These are phyloP conservation scores for Carlito syrichta DNA, from an alignment of 2,113 vertebrate genomes.

Conservation along the genomic window DNA sequence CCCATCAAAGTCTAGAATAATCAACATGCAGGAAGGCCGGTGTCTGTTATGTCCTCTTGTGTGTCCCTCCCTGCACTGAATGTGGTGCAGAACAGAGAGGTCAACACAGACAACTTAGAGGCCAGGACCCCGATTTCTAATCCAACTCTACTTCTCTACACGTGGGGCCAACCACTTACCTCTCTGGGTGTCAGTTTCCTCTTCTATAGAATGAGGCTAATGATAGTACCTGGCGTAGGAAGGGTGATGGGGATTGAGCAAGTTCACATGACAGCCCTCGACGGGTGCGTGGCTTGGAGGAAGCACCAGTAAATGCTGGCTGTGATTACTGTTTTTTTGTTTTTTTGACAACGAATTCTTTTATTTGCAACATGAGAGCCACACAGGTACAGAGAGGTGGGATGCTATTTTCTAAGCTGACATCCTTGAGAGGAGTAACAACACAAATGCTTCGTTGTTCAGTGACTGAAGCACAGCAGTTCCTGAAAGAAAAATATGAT, in stretches of 20 bases:
- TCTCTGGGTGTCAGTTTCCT: background rate
- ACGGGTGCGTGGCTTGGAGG: accelerated
- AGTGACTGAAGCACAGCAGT: background rate
- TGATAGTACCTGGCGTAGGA: background rate
- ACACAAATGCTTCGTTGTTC: accelerated
- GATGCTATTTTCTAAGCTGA: background rate
- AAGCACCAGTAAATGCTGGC: accelerated
- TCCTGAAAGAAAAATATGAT: background rate
- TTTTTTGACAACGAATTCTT: background rate
- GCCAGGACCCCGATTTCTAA: background rate
- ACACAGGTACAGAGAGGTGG: background rate
- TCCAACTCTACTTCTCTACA: accelerated
- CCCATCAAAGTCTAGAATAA: background rate
- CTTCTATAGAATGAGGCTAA: background rate
- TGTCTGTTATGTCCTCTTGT: accelerated
- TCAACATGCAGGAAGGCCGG: accelerated
- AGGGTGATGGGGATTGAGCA: accelerated
- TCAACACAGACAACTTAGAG: accelerated
- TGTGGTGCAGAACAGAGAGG: background rate
- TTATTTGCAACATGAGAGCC: constrained; percentile 38
- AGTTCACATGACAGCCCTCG: accelerated
- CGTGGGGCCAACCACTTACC: background rate
- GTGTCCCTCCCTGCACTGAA: accelerated
- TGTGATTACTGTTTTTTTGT: background rate
- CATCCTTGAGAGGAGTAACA: background rate